Conservation (phyloP, 1,140 invertebrate genomes). For the Caerostris extrusa region DNA sequence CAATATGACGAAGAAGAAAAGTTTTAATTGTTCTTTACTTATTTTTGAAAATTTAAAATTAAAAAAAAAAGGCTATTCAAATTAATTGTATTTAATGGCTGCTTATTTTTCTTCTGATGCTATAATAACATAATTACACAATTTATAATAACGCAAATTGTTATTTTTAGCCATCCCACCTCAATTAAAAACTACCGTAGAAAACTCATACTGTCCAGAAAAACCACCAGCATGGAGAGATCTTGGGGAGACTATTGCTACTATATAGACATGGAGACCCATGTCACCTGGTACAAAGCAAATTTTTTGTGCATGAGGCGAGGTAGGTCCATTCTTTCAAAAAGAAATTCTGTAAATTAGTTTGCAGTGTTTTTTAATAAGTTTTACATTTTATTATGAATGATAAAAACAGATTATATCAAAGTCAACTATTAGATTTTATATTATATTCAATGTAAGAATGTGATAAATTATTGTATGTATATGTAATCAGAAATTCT, state of each 20-base stretch:
- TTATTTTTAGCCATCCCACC: not conserved
- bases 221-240: slow-evolving; percentile 53
- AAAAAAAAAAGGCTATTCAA: too few relatives aligned
- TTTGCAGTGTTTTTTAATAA: not conserved
- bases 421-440: not conserved
- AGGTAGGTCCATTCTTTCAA: slow-evolving; percentile 20
- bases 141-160: too few relatives aligned
- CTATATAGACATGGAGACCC: not conserved
- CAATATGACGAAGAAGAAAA: too few relatives aligned
- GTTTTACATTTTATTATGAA: not conserved
- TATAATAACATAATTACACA: too few relatives aligned
- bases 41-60: too few relatives aligned
- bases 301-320: slow-evolving; percentile 54
- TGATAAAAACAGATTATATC: not conserved
- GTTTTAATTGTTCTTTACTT: too few relatives aligned
- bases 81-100: too few relatives aligned
- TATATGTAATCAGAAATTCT: not conserved
- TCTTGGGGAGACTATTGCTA: slow-evolving; percentile 58
- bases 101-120: too few relatives aligned
- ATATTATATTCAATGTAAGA: not conserved
- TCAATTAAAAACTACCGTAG: not conserved
- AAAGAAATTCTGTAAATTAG: too few relatives aligned
- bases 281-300: slow-evolving; percentile 41
- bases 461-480: not conserved
- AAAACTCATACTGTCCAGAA: not conserved